A percentile compares a stretch with the other conserved stretches of the same genome.
These are phyloP conservation scores for Philopotamus ludificatus DNA, from an alignment of 1,140 invertebrate genomes.

Conservation along the genomic window DNA sequence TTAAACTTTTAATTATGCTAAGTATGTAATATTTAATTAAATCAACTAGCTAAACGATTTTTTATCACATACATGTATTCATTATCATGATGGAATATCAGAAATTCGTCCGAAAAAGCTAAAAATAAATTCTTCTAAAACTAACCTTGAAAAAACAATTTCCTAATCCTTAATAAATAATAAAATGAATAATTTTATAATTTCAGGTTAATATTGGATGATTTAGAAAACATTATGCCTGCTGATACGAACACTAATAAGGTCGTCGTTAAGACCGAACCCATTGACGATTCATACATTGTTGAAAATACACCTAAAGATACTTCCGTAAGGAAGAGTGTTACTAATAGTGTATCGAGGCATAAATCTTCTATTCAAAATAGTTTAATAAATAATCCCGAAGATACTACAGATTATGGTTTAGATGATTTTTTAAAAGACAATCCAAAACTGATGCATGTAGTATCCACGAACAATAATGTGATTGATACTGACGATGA, in stretches of 20 bases:
- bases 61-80: neutral
- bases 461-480: neutral
- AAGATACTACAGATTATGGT: neutral
- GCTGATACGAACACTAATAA: too few relatives aligned
- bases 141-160: neutral
- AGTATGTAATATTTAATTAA: neutral
- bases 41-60: neutral
- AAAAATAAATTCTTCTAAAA: neutral
- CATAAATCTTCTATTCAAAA: neutral
- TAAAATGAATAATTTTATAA: neutral
- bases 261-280: neutral
- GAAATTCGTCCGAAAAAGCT: neutral
- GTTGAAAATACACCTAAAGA: neutral
- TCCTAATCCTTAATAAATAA: neutral
- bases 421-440: conserved; percentile 7
- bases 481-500: conserved; percentile 29
- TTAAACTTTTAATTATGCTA: neutral
- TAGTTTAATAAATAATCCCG: neutral
- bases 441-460: conserved; percentile 1
- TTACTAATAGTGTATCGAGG: too few relatives aligned
- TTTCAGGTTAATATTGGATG: too few relatives aligned
- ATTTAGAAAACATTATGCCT: too few relatives aligned
- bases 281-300: neutral
- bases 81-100: neutral
- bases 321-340: too few relatives aligned